phyloP scores from a whole-genome alignment of 2,797 vertebrate species.

The Manis pentadactyla region DNA sequence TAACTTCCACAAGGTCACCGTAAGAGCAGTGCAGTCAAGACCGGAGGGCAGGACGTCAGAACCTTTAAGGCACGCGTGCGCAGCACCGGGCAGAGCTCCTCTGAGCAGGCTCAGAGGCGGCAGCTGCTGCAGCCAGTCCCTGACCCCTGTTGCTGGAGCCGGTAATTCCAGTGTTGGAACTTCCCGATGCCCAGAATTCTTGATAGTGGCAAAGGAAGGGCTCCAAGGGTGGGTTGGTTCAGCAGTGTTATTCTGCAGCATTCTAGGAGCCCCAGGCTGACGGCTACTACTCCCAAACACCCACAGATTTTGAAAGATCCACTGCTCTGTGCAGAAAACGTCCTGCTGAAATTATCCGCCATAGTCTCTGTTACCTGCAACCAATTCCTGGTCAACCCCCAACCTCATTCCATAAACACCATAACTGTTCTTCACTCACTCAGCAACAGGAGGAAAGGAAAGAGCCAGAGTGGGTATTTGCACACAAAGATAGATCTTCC shows the following conservation, averaged over 20 bases:
- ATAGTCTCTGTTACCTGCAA: neutral
- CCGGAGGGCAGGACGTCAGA: neutral
- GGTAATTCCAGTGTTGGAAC: neutral
- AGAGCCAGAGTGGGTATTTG: neutral
- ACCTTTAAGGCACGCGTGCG: rapidly evolving
- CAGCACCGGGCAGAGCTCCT: neutral
- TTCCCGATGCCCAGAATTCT: neutral
- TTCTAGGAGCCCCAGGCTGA: neutral
- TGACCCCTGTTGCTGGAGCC: neutral
- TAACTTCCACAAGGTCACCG: neutral
- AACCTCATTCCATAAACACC: neutral
- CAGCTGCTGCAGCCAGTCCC: neutral
- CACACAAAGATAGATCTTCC: neutral
- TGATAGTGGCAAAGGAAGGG: neutral
- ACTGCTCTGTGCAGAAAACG: neutral
- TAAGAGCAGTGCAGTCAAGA: neutral
- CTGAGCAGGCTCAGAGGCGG: neutral
- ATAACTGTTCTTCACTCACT: neutral
- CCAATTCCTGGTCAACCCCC: neutral
- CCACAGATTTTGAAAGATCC: neutral
- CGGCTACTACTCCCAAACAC: neutral
- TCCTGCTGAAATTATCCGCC: neutral
- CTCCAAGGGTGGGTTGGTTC: neutral
- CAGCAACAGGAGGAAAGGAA: neutral
- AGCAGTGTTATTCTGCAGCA: neutral